Conservation (phyloP, 1,140 invertebrate species). For the Campoletis sonorensis region DNA sequence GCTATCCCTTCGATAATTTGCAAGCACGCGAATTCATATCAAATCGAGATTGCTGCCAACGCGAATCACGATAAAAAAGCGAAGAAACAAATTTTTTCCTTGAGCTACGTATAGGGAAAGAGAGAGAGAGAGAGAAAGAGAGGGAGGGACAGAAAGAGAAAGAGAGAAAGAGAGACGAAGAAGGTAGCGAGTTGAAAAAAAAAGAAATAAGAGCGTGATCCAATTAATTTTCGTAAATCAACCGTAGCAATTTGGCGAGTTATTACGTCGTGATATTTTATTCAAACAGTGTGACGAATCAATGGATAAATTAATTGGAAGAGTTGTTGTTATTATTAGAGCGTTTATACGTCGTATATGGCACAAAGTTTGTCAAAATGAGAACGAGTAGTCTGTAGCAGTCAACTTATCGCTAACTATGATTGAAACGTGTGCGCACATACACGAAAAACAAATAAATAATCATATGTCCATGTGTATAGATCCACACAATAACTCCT, state of each 20-base stretch:
- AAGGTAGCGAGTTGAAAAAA: not conserved
- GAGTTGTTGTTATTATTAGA: not conserved
- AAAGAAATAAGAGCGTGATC: not conserved
- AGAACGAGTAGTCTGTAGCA: not conserved
- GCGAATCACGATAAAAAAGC: conserved; percentile 14
- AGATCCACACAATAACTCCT: conserved; percentile 5
- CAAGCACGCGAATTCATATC: conserved; percentile 32
- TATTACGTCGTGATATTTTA: conserved; percentile 22
- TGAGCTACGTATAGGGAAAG: not conserved
- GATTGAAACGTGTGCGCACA: not conserved
- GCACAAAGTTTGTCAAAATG: not conserved
- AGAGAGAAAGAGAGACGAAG: not conserved
- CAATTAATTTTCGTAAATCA: conserved; percentile 26
- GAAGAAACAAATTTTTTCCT: not conserved
- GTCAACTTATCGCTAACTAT: conserved; percentile 27
- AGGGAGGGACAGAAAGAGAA: not conserved
- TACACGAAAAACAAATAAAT: not conserved
- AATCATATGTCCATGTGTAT: too few relatives aligned
- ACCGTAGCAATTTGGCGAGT: conserved; percentile 25
- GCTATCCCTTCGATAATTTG: conserved; percentile 34
- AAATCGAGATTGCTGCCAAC: conserved; percentile 27
- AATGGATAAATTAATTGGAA: conserved; percentile 13
- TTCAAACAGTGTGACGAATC: conserved; percentile 1
- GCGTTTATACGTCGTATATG: not conserved
- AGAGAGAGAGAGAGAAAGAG: not conserved